phyloP scores from a whole-genome alignment of 2,113 vertebrate species.

The Nettapus auritus region DNA sequence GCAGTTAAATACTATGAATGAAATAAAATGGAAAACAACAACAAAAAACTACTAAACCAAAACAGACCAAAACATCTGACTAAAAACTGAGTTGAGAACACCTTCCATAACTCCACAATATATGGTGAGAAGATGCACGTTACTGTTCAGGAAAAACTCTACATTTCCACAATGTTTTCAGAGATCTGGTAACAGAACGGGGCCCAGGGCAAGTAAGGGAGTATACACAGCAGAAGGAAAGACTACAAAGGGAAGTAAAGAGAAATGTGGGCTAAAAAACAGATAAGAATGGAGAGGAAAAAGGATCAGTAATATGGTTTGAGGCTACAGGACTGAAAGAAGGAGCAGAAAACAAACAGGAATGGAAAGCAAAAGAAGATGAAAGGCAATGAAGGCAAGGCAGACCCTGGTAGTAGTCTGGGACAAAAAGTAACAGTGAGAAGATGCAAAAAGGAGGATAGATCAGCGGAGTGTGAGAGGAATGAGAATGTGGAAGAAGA shows the following conservation, averaged over 20 bases:
- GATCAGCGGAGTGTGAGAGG: neutral
- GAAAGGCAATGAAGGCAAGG: neutral
- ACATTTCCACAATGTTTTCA: neutral
- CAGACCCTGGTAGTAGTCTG: neutral
- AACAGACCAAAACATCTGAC: neutral
- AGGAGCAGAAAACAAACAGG: neutral
- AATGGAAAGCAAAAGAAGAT: neutral
- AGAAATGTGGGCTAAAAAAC: neutral
- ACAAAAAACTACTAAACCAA: neutral
- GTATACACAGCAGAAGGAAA: neutral
- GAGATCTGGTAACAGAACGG: neutral
- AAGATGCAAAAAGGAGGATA: neutral
- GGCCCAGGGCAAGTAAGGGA: neutral
- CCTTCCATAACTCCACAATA: neutral
- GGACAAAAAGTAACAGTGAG: neutral
- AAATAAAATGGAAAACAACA: neutral
- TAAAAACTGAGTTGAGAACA: neutral
- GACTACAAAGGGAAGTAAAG: neutral
- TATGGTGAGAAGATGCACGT: neutral
- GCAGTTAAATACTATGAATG: neutral
- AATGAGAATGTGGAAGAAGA: neutral
- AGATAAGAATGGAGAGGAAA: neutral
- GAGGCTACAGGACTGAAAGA: neutral
- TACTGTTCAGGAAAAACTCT: neutral
- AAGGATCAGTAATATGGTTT: neutral